Conservation (phyloP, 2,888 invertebrate genomes). For the Diaphora mendica region DNA sequence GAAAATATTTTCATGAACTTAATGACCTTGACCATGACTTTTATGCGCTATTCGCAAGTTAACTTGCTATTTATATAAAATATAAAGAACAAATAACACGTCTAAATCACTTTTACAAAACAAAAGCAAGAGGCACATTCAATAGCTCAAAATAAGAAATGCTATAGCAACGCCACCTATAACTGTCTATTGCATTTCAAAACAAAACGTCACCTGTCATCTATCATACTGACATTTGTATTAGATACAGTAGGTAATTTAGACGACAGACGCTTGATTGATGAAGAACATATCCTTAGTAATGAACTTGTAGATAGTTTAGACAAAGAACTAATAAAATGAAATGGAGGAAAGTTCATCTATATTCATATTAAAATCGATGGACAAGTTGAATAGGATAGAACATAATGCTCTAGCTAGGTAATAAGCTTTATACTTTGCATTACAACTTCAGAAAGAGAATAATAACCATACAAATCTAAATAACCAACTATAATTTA, state of each 20-base stretch:
- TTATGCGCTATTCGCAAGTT: not conserved
- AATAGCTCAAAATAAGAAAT: conserved; percentile 33
- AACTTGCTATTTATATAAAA: not conserved
- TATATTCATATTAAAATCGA: not conserved
- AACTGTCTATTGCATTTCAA: conserved; percentile 34
- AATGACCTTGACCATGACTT: not conserved
- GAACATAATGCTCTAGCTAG: not conserved
- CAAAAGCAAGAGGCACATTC: conserved; percentile 24
- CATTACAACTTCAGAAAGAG: not conserved
- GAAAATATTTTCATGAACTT: not conserved
- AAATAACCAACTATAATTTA: not conserved
- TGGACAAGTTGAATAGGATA: not conserved
- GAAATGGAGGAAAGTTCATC: not conserved
- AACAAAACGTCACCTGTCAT: conserved; percentile 35
- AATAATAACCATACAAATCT: not conserved
- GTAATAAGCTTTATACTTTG: not conserved
- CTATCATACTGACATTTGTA: conserved; percentile 37
- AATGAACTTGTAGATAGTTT: conserved; percentile 8
- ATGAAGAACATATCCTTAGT: conserved; percentile 7
- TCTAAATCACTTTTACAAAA: conserved; percentile 15
- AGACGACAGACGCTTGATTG: conserved; percentile 15
- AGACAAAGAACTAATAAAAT: not conserved
- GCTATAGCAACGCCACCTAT: conserved; percentile 47
- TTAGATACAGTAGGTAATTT: not conserved
- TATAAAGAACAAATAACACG: not conserved